Base-by-base conservation (phyloP, 2,888 invertebrate genomes). In the Exocentrus adspersus region DNA sequence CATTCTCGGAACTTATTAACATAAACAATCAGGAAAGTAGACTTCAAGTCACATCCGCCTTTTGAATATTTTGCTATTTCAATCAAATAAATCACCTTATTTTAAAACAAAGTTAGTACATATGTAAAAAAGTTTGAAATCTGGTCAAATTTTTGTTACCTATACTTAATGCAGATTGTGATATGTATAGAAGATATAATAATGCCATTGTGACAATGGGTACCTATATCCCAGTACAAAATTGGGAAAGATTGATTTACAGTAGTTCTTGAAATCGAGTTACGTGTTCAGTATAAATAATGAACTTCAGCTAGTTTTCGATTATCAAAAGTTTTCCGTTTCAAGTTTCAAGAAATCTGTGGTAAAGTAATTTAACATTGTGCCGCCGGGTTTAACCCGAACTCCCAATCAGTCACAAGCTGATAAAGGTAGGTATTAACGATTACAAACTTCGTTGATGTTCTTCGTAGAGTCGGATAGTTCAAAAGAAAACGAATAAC, bases 251-350 rank as follows among this genome's bases (percentile, higher is more conserved):
- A 60, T 21, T 63, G 62, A 64, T 64, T 67, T 64, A 64, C 63
- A 64, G 48, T 64, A 45, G 43, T 30, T 37, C 19, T 37, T 46
- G 24, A 20, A 43, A 62, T 32, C 62, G 19, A 42, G 60, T 65
- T 68, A 65, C 65, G 65, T 68, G 68, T 56, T 50, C 32, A 12
- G 63, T 24, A 61, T 68, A 65, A 68, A 61, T 65, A 68, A 68
- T 61, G 65, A 65, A 65, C 56, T 68, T 65, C 24, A 50, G 57
- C 53, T 65, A 65, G 68, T 68, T 68, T 68, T 63, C 65, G 61
- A 65, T 65, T 64, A 65, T 54, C 61, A 53, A 68, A 68, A 65
- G 48, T 68, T 68, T 65, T 63, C 56, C 60, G 61, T 62, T 62
- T 64, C 46, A 62, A 62, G 57, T 46, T 30, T 45, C 20, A 57